phyloP scores from a whole-genome alignment of 2,113 vertebrate genomes.

The Peromyscus maniculatus region DNA sequence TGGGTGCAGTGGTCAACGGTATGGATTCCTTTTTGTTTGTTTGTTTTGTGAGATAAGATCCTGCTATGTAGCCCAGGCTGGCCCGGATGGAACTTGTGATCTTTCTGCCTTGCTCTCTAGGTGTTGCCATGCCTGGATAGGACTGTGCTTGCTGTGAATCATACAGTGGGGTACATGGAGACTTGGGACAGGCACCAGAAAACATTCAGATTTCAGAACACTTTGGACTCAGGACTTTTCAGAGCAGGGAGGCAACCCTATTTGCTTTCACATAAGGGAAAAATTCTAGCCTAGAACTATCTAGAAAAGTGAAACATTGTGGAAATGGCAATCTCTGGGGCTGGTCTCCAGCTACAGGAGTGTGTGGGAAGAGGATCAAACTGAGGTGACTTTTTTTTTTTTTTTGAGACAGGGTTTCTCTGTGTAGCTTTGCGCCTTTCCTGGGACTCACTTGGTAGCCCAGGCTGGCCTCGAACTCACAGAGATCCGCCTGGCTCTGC shows the following conservation, averaged over 20 bases:
- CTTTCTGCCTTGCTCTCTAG: background rate
- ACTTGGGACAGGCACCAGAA: background rate
- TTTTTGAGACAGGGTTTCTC: no score
- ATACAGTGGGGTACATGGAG: background rate
- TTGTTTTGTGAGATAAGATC: background rate
- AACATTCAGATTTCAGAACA: background rate
- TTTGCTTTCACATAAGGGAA: background rate
- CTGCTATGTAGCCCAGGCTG: background rate
- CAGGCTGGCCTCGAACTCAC: no score
- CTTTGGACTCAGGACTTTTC: background rate
- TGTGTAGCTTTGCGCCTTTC: no score
- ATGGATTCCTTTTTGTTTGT: background rate
- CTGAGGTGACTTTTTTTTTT: background rate
- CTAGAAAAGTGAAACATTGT: background rate
- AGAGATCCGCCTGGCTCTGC: no score
- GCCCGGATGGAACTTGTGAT: background rate
- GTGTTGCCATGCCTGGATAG: background rate
- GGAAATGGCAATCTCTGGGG: background rate
- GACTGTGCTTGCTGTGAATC: background rate
- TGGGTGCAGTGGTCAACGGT: background rate
- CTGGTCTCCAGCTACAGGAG: background rate
- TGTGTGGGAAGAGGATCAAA: background rate
- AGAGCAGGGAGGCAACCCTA: no score
- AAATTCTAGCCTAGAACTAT: background rate
- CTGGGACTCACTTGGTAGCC: no score